Conservation (phyloP, 2,797 vertebrate species). For the Malacoraja senta region DNA sequence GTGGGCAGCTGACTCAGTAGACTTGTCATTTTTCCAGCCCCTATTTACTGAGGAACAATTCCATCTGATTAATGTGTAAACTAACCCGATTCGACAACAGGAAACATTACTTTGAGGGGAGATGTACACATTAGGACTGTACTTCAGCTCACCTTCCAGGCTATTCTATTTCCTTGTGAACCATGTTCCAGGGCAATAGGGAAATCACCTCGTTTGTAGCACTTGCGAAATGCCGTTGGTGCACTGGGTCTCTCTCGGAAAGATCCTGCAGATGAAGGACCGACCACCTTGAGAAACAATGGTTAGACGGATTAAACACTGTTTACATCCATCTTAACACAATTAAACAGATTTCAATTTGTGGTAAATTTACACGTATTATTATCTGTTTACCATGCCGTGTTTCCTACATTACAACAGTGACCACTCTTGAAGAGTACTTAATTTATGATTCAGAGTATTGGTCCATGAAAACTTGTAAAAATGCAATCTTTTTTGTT, state of each 20-base stretch:
- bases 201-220: constrained; percentile 83
- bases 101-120: constrained; percentile 48
- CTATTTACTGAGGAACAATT: constrained; percentile 52
- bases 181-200: constrained; percentile 67
- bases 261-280: constrained; percentile 74
- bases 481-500: too few relatives aligned
- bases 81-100: constrained; percentile 52
- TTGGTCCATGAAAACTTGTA: too few relatives aligned
- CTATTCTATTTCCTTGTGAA: constrained; percentile 63
- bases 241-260: constrained; percentile 75
- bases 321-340: constrained; percentile 1
- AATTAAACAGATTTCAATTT: not conserved
- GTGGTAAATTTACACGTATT: not conserved
- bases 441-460: too few relatives aligned
- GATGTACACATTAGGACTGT: constrained; percentile 50
- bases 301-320: constrained; percentile 11
- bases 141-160: constrained; percentile 67
- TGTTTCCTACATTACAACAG: too few relatives aligned
- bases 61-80: constrained; percentile 53
- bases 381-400: too few relatives aligned
- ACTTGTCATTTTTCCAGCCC: constrained; percentile 47
- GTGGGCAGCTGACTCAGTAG: constrained; percentile 54
- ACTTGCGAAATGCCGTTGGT: constrained; percentile 79
- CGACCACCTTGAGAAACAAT: constrained; percentile 64
- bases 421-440: too few relatives aligned